These are phyloP conservation scores for Heterodera filipjevi DNA, from an alignment of 2,888 invertebrate genomes.

Conservation along the genomic window DNA sequence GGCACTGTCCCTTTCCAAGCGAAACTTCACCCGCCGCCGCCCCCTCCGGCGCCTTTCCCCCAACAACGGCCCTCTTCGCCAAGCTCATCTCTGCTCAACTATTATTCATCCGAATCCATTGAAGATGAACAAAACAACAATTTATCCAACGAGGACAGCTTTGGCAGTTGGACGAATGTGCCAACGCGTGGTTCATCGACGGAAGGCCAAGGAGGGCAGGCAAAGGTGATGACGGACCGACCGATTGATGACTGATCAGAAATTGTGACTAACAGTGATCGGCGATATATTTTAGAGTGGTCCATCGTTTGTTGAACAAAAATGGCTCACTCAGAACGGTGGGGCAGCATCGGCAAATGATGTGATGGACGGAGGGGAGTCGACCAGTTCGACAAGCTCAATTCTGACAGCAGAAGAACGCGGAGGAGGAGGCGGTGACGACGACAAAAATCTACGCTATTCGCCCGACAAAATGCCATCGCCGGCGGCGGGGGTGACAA, in stretches of 20 bases:
- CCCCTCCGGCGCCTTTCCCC: background rate
- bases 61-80: constrained; percentile 19
- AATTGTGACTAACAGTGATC: no score
- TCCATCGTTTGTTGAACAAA: background rate
- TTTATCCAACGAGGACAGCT: background rate
- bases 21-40: background rate
- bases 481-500: background rate
- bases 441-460: background rate
- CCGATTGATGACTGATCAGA: no score
- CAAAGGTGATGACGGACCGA: background rate
- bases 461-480: background rate
- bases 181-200: background rate
- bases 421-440: background rate
- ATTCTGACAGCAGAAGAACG: constrained; percentile 19
- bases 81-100: constrained; percentile 27
- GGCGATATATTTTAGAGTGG: background rate
- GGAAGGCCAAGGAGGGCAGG: background rate
- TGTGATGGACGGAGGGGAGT: constrained; percentile 68
- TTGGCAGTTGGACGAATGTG: background rate
- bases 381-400: constrained; percentile 30
- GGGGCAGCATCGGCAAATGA: constrained; percentile 26
- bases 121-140: constrained; percentile 18
- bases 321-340: background rate
- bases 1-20: background rate
- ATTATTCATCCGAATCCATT: constrained; percentile 22